These are phyloP conservation scores for Dryomyza anilis DNA, from an alignment of 2,888 invertebrate species.

Conservation along the genomic window DNA sequence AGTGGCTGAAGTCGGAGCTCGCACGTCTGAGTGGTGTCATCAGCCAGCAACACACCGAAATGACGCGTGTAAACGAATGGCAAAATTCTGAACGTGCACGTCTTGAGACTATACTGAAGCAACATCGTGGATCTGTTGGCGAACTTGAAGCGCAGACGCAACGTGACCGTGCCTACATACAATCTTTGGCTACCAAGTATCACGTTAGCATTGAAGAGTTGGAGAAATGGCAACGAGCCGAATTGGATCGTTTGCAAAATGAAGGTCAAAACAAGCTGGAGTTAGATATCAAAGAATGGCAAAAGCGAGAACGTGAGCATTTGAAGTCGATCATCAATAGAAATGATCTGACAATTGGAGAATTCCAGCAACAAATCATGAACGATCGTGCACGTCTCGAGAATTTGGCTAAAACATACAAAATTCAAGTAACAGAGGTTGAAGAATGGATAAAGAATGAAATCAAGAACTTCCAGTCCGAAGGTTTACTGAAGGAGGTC, in stretches of 20 bases:
- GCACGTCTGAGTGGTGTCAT: conserved; percentile 50
- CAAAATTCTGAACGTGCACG: conserved; percentile 54
- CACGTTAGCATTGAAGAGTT: conserved; percentile 56
- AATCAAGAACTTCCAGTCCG: conserved; percentile 50
- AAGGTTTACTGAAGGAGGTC: conserved; percentile 54
- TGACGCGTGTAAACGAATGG: conserved; percentile 54
- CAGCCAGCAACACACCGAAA: conserved; percentile 53
- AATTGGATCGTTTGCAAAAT: conserved; percentile 51
- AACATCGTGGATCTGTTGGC: conserved; percentile 54
- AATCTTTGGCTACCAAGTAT: conserved; percentile 52
- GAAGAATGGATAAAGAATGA: conserved; percentile 56
- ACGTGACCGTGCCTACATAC: conserved; percentile 50
- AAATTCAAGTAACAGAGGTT: conserved; percentile 55
- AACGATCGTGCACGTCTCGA: conserved; percentile 53
- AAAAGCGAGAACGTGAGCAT: conserved; percentile 47
- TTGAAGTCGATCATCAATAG: conserved; percentile 48
- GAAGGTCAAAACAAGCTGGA: conserved; percentile 44
- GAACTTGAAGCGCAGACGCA: conserved; percentile 51
- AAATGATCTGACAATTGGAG: conserved; percentile 56
- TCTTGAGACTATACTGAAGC: conserved; percentile 48
- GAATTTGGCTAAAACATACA: conserved; percentile 51
- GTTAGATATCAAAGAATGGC: conserved; percentile 53
- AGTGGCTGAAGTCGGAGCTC: conserved; percentile 53
- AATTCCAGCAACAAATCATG: conserved; percentile 52
- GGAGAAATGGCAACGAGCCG: conserved; percentile 56